Evolutionary conservation across 2,888 invertebrate species (phyloP).

Genomic region (Dasysyrphus albostriatus): DNA sequence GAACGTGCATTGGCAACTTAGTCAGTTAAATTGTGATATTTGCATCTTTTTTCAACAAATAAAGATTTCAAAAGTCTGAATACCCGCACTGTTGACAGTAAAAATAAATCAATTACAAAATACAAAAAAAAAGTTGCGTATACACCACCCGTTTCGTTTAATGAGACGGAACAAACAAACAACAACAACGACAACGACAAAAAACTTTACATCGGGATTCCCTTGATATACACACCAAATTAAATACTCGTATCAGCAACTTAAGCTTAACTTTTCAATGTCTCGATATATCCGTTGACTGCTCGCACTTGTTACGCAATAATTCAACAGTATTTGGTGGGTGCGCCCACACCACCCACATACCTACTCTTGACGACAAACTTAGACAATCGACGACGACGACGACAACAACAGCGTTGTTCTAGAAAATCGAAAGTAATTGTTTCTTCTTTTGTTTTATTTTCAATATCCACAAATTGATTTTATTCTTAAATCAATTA

Average conservation of each 20-base stretch:
- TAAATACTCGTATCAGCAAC: conserved; percentile 17
- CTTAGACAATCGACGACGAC: conserved; percentile 18
- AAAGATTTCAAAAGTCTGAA: neutral
- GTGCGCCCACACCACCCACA: conserved; percentile 48
- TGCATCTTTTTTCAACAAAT: neutral
- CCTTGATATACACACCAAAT: neutral
- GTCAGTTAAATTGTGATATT: neutral
- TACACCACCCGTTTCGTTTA: neutral
- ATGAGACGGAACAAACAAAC: neutral
- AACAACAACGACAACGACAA: neutral
- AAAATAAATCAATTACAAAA: conserved; percentile 7
- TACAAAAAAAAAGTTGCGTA: neutral
- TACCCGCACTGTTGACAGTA: neutral
- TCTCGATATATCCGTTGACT: conserved; percentile 5
- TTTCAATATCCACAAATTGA: conserved; percentile 49
- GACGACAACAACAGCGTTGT: neutral
- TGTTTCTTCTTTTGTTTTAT: conserved; percentile 7
- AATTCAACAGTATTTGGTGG: conserved; percentile 5
- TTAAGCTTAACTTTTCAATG: conserved; percentile 49
- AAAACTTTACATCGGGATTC: neutral
- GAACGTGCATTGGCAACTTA: neutral
- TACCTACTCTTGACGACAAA: conserved; percentile 38
- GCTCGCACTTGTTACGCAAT: conserved; percentile 54
- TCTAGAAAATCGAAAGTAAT: conserved; percentile 64
- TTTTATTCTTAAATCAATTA: conserved; percentile 30